Evolutionary conservation across 2,888 invertebrate genomes (phyloP).

Genomic region (Drosophila paucipuncta): DNA sequence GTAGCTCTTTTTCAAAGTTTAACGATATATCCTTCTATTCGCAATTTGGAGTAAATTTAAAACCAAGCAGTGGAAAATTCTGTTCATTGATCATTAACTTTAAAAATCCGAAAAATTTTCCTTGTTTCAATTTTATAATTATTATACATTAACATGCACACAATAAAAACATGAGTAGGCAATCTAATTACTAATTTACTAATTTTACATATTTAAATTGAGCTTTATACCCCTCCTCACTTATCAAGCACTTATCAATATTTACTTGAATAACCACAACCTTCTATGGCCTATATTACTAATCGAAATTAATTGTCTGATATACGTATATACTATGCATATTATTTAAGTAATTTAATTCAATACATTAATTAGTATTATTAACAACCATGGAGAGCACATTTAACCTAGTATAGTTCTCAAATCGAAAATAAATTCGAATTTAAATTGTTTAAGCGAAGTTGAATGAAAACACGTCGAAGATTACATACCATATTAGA

Average conservation of each 20-base stretch:
- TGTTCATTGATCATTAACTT: not conserved
- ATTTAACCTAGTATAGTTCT: not conserved
- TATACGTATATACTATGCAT: not conserved
- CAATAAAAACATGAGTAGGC: not conserved
- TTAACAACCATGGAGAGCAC: not conserved
- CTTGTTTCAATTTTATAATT: not conserved
- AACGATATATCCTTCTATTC: not conserved
- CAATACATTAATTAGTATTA: not conserved
- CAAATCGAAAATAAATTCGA: not conserved
- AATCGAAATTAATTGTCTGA: not conserved
- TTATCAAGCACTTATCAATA: not conserved
- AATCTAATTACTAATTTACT: not conserved
- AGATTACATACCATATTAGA: not conserved
- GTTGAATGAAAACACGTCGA: not conserved
- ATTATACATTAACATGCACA: not conserved
- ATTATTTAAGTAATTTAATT: not conserved
- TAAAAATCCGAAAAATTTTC: not conserved
- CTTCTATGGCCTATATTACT: not conserved
- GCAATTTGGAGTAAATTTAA: not conserved
- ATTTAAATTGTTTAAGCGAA: not conserved
- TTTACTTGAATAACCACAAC: not conserved
- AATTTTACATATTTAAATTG: not conserved
- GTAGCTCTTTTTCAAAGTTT: too few relatives aligned
- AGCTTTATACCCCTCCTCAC: not conserved
- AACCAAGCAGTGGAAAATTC: accelerated